Evolutionary conservation across 92 coral and sea anemone genomes (phyloP), one percentile per base, ranked within the genome.

Genomic region (Phenganax marumi): DNA sequence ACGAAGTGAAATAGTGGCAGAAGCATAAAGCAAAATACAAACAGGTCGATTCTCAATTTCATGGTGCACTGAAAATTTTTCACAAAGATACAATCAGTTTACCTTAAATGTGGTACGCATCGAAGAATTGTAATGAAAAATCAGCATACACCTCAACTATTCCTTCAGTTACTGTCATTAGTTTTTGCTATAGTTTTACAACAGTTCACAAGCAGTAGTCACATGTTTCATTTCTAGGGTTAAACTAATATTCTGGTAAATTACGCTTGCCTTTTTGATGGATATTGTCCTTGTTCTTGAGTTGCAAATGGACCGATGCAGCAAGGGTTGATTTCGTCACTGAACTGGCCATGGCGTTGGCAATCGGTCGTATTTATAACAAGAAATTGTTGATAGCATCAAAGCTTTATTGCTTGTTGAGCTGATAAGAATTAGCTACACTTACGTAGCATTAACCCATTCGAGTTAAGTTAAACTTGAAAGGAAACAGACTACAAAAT

Each of bases 391-490:
- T 10, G 72, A 66, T 66, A 66, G 24, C 18, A 66, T 66, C 72
- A 66, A 33, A 49, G 17, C 10, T 66, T 66, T 62, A 21, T 62
- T 64, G 70, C 23, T 22, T 64, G 49, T 64, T 64, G 26, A 33
- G 26, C 70, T 19, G 68, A 62, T 62, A 62, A 62, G 68, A 62
- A 56, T 56, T 56, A 56, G 63, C 18, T 56, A 56, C 8, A 19
- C 68, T 62, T 18, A 62, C 22, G 68, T 62, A 13, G 8, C 68
- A 62, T 62, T 62, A 62, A 19, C 68, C 68, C 68, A 62, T 9
- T 62, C 25, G 33, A 62, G 8, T 56, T 62, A 62, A 62, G 68
- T 62, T 25, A 62, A 19, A 62, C 0, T 62, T 39, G 19, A 14
- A 14, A 14, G 63, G 63, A 21, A 10, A 56, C 3, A 14, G 19